These are phyloP conservation scores for Engystomops pustulosus DNA, from an alignment of 2,113 vertebrate species.

Conservation along the genomic window DNA sequence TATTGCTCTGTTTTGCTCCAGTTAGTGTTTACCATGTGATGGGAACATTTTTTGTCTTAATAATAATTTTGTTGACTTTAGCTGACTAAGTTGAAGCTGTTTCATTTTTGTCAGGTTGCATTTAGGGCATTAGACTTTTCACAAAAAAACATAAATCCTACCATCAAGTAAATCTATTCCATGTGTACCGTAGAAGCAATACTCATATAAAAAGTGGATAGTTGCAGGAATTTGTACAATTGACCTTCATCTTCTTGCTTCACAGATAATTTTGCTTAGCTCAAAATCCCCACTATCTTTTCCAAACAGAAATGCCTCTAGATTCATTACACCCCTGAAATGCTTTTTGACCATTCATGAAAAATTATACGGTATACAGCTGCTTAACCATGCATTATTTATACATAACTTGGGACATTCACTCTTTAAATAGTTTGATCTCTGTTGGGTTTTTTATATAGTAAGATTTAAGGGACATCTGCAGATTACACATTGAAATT, in stretches of 20 bases:
- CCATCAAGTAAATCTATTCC: not conserved
- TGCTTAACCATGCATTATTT: not conserved
- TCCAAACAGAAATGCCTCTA: not conserved
- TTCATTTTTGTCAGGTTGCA: not conserved
- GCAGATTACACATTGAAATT: no score
- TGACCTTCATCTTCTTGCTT: slow-evolving; percentile 4
- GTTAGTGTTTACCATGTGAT: not conserved
- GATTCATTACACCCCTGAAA: slow-evolving; percentile 16
- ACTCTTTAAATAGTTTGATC: not conserved
- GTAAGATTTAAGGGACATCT: not conserved
- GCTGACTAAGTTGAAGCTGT: not conserved
- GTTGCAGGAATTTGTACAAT: slow-evolving; percentile 9
- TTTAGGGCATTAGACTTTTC: not conserved
- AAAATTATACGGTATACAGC: not conserved
- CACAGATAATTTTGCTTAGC: slow-evolving; percentile 15
- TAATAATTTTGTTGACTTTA: not conserved
- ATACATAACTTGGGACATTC: not conserved
- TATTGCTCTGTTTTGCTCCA: no score
- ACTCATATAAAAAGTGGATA: slow-evolving; percentile 1
- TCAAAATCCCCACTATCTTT: slow-evolving; percentile 21
- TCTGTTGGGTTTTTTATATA: not conserved
- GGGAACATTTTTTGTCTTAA: not conserved
- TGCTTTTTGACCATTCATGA: not conserved
- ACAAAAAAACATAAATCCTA: slow-evolving; percentile 6
- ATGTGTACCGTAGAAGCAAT: not conserved